These are phyloP conservation scores for Caranx ignobilis DNA, from an alignment of 2,113 vertebrate genomes.

Conservation along the genomic window DNA sequence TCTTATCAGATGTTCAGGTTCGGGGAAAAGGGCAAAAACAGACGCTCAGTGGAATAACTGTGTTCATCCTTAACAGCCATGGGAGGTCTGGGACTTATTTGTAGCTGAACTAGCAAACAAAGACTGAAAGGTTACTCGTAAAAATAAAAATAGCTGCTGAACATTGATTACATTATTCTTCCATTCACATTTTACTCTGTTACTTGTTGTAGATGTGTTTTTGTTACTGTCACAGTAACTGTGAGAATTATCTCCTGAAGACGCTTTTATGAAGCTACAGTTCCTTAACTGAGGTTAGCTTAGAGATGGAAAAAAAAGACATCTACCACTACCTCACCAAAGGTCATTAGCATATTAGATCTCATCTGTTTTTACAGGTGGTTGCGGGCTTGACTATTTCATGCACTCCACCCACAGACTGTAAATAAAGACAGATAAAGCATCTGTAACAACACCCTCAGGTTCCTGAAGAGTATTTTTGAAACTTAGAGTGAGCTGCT, in stretches of 20 bases:
- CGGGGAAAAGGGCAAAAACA: conserved; percentile 6
- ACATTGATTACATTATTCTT: neutral
- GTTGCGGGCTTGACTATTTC: too few species aligned
- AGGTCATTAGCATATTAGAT: too few species aligned
- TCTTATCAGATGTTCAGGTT: conserved; percentile 53
- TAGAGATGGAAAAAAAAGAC: too few species aligned
- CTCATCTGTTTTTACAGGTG: too few species aligned
- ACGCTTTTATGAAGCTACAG: neutral
- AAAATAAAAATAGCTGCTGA: neutral
- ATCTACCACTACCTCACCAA: too few species aligned
- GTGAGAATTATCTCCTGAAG: neutral
- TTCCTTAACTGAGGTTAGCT: too few species aligned
- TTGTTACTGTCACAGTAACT: neutral
- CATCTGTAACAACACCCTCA: too few species aligned
- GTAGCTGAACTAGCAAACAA: neutral
- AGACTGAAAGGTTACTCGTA: neutral
- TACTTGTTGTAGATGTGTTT: neutral
- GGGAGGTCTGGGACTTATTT: conserved; percentile 27
- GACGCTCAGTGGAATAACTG: neutral
- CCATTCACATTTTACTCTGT: neutral
- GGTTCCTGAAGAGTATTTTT: too few species aligned
- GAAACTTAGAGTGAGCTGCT: too few species aligned
- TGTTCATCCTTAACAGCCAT: conserved; percentile 17
- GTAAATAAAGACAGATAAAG: too few species aligned
- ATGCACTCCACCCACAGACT: too few species aligned